These are phyloP conservation scores for Ctenosaura bakeri DNA, from an alignment of 2,797 vertebrate species.

Conservation along the genomic window DNA sequence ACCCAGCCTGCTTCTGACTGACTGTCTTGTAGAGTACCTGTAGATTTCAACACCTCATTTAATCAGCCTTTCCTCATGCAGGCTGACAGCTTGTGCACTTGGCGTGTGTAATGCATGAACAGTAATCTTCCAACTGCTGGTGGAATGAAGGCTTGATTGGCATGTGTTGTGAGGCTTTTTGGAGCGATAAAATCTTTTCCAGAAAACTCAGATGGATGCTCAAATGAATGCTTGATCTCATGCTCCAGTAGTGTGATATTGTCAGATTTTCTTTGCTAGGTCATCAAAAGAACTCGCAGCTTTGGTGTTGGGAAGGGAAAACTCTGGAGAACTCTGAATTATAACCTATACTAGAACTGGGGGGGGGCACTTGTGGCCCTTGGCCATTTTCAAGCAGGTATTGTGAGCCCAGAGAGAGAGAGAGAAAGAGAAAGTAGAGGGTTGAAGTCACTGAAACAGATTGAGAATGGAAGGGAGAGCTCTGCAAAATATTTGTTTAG, in stretches of 20 bases:
- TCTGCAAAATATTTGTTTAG: neutral
- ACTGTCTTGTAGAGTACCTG: conserved; percentile 52
- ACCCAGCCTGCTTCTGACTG: conserved; percentile 36
- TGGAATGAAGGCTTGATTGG: conserved; percentile 48
- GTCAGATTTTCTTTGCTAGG: neutral
- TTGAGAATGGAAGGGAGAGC: too few relatives aligned
- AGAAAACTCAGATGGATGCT: conserved; percentile 27
- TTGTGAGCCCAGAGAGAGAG: too few relatives aligned
- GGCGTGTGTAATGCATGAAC: neutral
- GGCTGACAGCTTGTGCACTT: neutral
- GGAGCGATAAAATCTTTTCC: conserved; percentile 22
- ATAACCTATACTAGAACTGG: neutral
- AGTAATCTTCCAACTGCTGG: conserved; percentile 34
- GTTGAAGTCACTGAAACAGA: too few relatives aligned
- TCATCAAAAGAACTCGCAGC: neutral
- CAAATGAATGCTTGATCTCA: rapidly evolving
- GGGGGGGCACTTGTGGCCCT: too few relatives aligned
- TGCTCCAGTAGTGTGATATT: neutral
- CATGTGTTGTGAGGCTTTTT: conserved; percentile 53
- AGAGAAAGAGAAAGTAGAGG: too few relatives aligned
- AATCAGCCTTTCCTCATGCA: conserved; percentile 30
- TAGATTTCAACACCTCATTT: conserved; percentile 59
- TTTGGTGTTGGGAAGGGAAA: neutral
- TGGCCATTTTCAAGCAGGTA: too few relatives aligned
- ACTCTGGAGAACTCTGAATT: neutral